These are phyloP conservation scores for Folsomia manolachei DNA, from an alignment of 2,888 invertebrate species.

Conservation along the genomic window DNA sequence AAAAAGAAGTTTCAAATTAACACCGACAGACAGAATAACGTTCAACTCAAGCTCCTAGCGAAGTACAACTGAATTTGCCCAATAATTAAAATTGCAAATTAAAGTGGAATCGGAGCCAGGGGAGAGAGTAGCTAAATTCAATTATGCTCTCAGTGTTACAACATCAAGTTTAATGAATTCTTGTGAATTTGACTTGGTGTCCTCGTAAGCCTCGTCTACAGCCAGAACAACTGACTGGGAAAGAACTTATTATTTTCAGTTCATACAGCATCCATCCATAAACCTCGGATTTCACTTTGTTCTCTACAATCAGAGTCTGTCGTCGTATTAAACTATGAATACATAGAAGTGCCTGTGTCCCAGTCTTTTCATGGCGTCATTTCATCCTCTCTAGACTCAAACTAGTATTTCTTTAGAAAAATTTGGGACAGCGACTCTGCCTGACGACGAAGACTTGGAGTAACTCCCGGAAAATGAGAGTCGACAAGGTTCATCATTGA, in stretches of 20 bases:
- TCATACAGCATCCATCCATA: background rate
- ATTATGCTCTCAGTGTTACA: background rate
- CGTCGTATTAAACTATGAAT: too few relatives aligned
- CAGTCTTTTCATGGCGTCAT: background rate
- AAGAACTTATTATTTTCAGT: background rate
- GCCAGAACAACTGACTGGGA: background rate
- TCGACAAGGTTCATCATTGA: constrained; percentile 14
- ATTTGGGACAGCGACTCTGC: background rate
- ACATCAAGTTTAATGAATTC: background rate
- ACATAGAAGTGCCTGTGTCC: background rate
- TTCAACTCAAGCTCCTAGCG: too few relatives aligned
- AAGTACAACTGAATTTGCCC: background rate
- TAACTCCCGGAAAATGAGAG: background rate
- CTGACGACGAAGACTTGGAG: background rate
- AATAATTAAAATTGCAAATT: background rate
- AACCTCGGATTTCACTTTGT: background rate
- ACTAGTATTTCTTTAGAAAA: background rate
- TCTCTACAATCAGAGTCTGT: background rate
- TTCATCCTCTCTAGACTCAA: background rate
- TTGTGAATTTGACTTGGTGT: background rate
- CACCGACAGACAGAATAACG: too few relatives aligned
- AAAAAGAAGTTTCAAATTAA: too few relatives aligned
- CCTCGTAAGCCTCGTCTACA: background rate
- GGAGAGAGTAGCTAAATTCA: background rate
- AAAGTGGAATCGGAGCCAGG: background rate